Evolutionary conservation across 1,140 invertebrate species (phyloP).

Genomic region (Drosophila erecta): DNA sequence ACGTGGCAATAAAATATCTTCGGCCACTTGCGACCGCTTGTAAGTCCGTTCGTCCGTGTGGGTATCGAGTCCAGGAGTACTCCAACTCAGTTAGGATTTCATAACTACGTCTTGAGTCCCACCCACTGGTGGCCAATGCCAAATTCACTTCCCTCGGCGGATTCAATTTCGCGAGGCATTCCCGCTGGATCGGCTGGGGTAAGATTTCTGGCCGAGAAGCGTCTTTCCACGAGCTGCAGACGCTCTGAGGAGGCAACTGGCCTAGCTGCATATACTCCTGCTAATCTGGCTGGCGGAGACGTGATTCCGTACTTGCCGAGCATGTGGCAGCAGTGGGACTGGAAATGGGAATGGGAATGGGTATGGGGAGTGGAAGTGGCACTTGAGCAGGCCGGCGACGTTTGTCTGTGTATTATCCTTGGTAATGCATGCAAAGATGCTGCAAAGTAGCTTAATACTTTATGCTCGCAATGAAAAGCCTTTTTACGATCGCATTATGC

Average conservation of each 20-base stretch:
- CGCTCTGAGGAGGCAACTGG: not conserved
- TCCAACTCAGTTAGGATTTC: slow-evolving; percentile 10
- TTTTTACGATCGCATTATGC: slow-evolving; percentile 83
- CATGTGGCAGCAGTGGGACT: no score
- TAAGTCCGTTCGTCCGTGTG: slow-evolving; percentile 35
- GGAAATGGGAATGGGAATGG: not conserved
- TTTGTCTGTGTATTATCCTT: slow-evolving; percentile 75
- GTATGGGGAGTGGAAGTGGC: not conserved
- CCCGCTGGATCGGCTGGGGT: not conserved
- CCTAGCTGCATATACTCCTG: not conserved
- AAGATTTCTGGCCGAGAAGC: not conserved
- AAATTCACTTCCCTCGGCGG: slow-evolving; percentile 30
- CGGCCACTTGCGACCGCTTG: slow-evolving; percentile 48
- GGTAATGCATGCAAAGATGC: slow-evolving; percentile 81
- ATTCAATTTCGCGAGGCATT: slow-evolving; percentile 40
- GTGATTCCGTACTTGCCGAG: slow-evolving; percentile 14
- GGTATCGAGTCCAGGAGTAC: not conserved
- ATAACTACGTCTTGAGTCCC: slow-evolving; percentile 32
- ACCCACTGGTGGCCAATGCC: slow-evolving; percentile 27
- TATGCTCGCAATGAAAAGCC: slow-evolving; percentile 82
- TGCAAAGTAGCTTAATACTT: slow-evolving; percentile 83
- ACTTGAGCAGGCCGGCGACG: slow-evolving; percentile 29
- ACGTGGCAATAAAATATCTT: slow-evolving; percentile 48
- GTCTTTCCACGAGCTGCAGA: not conserved
- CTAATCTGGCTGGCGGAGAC: slow-evolving; percentile 45